These are phyloP conservation scores for Dendrolimus punctatus DNA, from an alignment of 1,140 invertebrate species.

Conservation along the genomic window DNA sequence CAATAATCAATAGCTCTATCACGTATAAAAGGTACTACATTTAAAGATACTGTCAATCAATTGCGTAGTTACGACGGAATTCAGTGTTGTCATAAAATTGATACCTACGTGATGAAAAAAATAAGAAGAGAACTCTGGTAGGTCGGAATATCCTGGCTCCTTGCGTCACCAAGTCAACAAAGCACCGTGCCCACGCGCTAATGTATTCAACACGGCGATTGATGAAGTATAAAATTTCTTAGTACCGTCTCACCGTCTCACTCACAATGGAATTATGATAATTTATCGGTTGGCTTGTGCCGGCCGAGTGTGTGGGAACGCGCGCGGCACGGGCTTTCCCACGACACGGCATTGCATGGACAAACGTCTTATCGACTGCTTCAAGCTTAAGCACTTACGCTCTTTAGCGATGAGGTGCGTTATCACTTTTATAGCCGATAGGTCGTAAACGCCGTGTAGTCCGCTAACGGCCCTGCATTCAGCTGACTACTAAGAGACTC, in stretches of 20 bases:
- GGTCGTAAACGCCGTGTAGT: conserved; percentile 36
- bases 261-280: conserved; percentile 72
- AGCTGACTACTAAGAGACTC: conserved; percentile 18
- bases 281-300: conserved; percentile 72
- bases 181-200: conserved; percentile 57
- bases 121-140: conserved; percentile 21
- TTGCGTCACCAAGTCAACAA: conserved; percentile 41
- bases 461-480: conserved; percentile 20
- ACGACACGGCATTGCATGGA: conserved; percentile 38
- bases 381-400: conserved; percentile 39
- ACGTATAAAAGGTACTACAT: too few relatives aligned
- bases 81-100: conserved; percentile 28
- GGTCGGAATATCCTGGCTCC: conserved; percentile 18
- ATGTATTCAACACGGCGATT: conserved; percentile 67
- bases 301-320: conserved; percentile 68
- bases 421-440: conserved; percentile 13
- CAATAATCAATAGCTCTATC: too few relatives aligned
- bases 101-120: conserved; percentile 39
- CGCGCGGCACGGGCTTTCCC: conserved; percentile 67
- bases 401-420: conserved; percentile 1
- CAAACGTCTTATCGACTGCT: conserved; percentile 36
- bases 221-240: conserved; percentile 72
- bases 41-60: conserved; percentile 2
- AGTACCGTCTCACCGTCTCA: conserved; percentile 69
- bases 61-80: conserved; percentile 19